Evolutionary conservation across 2,888 invertebrate genomes (phyloP), one percentile per base, ranked within the genome.

Genomic region (Sinelater perroti): DNA sequence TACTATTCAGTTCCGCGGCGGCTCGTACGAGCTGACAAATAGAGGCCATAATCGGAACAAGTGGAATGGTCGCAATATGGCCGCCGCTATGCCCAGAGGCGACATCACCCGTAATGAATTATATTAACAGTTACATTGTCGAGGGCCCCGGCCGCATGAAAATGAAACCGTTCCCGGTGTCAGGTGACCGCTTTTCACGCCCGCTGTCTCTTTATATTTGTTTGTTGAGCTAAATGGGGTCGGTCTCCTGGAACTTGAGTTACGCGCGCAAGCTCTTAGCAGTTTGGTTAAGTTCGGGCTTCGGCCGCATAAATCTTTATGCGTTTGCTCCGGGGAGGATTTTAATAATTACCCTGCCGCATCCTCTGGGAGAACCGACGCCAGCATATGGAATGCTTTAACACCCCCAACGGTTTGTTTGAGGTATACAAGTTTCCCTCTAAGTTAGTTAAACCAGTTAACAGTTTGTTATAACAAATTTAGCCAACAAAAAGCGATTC

Each of bases 91-190:
- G 62, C 66, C 66, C 66, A 62, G 52, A 60, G 66, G 66, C 62
- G 61, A 64, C 66, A 66, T 66, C 63, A 56, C 56, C 62, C 62
- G 47, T 66, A 66, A 66, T 66, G 64, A 66, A 64, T 64, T 66
- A 61, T 66, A 66, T 66, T 64, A 66, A 66, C 66, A 56, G 61
- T 58, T 58, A 58, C 58, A 58, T 53, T 58, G 58, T 45, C 49
- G 53, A 54, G 58, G 54, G 58, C 45, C 44, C 58, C 53, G 50
- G 44, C 42, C 44, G 53, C 54, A 58, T 54, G 58, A 58, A 58
- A 58, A 58, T 58, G 58, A 58, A 58, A 58, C 58, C 58, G 45
- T 56, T 45, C 38, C 36, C 30, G 45, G 59, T 58, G 35, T 56
- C 62, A 59, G 55, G 47, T 56, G 55, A 52, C 58, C 52, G 58